Percentiles rank a stretch among this genome's conserved stretches.
These are phyloP conservation scores for Syngnathus rostellatus DNA, from an alignment of 2,797 vertebrate species.

Conservation along the genomic window DNA sequence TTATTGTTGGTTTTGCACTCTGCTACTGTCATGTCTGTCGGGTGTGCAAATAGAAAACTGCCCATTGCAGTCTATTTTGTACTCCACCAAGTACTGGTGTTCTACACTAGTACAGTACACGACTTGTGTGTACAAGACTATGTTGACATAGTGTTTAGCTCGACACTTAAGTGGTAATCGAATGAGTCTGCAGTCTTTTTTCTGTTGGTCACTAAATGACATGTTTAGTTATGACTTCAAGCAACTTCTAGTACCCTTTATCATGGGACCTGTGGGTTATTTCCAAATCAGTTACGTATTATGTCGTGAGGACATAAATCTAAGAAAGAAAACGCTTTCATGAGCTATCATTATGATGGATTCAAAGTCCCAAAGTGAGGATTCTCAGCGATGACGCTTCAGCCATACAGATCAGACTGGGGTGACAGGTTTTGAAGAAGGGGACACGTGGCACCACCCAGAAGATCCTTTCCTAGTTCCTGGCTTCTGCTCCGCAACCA, in stretches of 20 bases:
- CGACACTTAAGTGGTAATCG: neutral
- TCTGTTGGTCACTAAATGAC: neutral
- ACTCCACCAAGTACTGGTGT: neutral
- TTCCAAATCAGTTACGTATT: neutral
- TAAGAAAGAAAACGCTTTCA: neutral
- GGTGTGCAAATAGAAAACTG: neutral
- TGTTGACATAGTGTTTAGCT: neutral
- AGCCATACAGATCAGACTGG: constrained; percentile 23
- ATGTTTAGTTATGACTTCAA: constrained; percentile 4
- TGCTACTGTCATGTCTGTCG: neutral
- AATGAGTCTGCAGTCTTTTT: neutral
- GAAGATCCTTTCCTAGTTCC: constrained; percentile 42
- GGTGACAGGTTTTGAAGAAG: constrained; percentile 28
- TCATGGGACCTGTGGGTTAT: neutral
- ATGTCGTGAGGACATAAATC: neutral
- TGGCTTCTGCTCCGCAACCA: constrained; percentile 44
- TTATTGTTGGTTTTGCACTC: constrained; percentile 18
- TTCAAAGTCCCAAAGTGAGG: neutral
- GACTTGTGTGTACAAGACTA: neutral
- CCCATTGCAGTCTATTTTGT: neutral
- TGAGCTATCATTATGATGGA: constrained; percentile 1
- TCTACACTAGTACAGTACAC: neutral
- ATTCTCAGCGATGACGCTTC: neutral
- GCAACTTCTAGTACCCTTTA: too few relatives aligned
- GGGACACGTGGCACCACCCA: constrained; percentile 36